phyloP scores from a whole-genome alignment of 2,888 invertebrate genomes.

The Saturnia japonica region DNA sequence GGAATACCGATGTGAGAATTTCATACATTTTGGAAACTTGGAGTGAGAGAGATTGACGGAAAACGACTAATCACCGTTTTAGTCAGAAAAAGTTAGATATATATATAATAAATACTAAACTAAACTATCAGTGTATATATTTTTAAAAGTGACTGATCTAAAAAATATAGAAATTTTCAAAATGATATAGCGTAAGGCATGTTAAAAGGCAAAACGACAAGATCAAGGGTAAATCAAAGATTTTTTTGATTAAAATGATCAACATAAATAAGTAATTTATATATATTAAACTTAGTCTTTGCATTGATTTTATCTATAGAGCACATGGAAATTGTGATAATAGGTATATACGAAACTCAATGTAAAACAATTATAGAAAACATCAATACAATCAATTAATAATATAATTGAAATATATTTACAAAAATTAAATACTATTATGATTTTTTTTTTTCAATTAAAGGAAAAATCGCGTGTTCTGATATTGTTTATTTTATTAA shows the following conservation, averaged over 20 bases:
- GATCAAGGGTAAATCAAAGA: no score
- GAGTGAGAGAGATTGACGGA: conserved; percentile 20
- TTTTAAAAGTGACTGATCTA: no score
- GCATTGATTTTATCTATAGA: not conserved
- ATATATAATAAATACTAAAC: no score
- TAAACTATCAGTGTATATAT: no score
- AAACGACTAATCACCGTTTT: not conserved
- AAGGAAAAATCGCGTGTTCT: not conserved
- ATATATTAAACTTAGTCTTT: no score
- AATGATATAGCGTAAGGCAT: no score
- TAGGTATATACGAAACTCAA: not conserved
- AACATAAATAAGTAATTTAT: no score
- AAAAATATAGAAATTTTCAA: no score
- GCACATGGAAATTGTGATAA: not conserved
- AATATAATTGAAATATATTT: not conserved
- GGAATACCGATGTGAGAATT: conserved; percentile 30
- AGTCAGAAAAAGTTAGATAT: not conserved
- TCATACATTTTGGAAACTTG: conserved; percentile 16
- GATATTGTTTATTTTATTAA: not conserved
- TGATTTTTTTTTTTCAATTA: not conserved
- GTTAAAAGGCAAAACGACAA: no score
- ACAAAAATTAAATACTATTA: not conserved
- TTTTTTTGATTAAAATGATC: no score
- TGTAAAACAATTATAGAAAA: not conserved
- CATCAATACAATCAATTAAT: not conserved